phyloP scores from a whole-genome alignment of 30 jellyfish, hydroid and myxozoan genomes.

The Mastigias papua region DNA sequence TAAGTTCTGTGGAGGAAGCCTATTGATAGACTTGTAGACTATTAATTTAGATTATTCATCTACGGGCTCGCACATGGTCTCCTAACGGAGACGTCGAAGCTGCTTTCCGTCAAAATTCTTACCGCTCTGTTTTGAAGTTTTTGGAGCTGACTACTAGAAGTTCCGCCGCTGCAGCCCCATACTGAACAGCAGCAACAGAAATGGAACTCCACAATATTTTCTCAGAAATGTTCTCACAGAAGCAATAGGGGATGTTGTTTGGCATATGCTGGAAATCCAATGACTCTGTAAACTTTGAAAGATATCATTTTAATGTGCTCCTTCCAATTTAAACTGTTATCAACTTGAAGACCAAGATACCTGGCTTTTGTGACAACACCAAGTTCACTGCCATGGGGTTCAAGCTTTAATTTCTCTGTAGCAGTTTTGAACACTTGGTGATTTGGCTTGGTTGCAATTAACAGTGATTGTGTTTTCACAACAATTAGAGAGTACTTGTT shows the following conservation, averaged over 20 bases:
- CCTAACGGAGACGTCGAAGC: background rate
- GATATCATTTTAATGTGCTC: too few relatives aligned
- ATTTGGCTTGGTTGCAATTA: constrained; percentile 1
- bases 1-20: too few relatives aligned
- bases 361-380: background rate
- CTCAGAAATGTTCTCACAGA: background rate
- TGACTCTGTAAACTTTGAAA: too few relatives aligned
- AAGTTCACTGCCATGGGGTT: background rate
- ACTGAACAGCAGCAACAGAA: constrained; percentile 24
- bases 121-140: constrained; percentile 16
- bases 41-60: too few relatives aligned
- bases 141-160: constrained; percentile 11
- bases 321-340: too few relatives aligned
- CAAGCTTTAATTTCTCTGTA: background rate
- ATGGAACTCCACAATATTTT: background rate
- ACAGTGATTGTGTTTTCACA: constrained; percentile 25
- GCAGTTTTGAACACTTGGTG: background rate
- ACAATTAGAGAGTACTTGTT: constrained; percentile 10
- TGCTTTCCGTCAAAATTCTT: too few relatives aligned
- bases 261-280: constrained; percentile 10
- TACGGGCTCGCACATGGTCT: background rate
- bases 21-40: too few relatives aligned
- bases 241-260: background rate
- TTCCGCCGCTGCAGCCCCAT: constrained; percentile 28
- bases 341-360: too few relatives aligned